phyloP scores from a whole-genome alignment of 2,113 vertebrate genomes.

The Jaculus jaculus region DNA sequence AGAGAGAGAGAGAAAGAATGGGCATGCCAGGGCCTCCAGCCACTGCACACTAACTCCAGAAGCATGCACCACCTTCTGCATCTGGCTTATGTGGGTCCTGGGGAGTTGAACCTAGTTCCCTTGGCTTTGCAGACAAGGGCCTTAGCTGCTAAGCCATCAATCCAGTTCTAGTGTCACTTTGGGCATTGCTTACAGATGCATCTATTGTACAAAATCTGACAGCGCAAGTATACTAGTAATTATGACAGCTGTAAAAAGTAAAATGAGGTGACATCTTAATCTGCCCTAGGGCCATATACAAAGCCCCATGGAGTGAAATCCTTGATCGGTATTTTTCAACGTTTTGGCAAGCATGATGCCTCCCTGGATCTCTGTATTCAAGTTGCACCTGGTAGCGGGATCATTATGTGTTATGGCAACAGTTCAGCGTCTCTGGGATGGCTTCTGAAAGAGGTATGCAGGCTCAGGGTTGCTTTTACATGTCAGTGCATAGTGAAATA shows the following conservation, averaged over 20 bases:
- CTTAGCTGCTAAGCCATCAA: no score
- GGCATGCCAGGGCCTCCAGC: no score
- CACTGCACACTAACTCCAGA: no score
- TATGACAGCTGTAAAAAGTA: background rate
- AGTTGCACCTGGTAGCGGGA: background rate
- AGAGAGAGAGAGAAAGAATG: no score
- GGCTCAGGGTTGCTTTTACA: background rate
- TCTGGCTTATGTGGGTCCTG: no score
- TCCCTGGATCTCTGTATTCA: background rate
- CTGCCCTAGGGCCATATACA: background rate
- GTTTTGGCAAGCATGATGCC: background rate
- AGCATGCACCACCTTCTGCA: no score
- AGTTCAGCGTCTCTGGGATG: background rate
- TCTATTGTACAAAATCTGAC: background rate
- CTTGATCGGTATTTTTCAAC: background rate
- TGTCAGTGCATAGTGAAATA: conserved; percentile 10
- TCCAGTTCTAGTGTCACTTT: background rate
- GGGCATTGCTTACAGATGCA: background rate
- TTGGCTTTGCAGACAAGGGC: no score
- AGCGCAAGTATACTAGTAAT: background rate
- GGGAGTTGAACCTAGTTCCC: no score
- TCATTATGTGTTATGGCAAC: conserved; percentile 5
- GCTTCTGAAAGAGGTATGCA: conserved; percentile 23
- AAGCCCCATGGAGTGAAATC: background rate
- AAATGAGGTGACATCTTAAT: background rate